Percentiles rank a stretch among this genome's conserved stretches.
Conservation (phyloP, 1,140 invertebrate genomes). For the Telenomus remus region DNA sequence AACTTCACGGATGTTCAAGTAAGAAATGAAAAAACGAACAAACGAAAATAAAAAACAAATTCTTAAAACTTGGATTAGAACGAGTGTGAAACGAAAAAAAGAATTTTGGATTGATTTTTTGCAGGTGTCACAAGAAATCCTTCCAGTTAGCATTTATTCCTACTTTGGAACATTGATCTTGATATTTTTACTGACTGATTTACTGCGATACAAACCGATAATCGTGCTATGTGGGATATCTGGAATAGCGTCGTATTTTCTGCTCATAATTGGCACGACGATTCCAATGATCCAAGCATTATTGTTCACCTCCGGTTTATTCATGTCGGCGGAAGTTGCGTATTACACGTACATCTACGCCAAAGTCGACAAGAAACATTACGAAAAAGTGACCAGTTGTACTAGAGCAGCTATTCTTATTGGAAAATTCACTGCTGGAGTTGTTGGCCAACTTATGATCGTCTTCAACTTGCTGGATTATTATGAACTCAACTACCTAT, state of each 20-base stretch:
- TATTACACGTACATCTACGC: conserved; percentile 96
- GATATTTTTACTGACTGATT: conserved; percentile 89
- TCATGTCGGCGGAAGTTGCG: conserved; percentile 91
- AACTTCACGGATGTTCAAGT: conserved; percentile 82
- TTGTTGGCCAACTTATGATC: conserved; percentile 81
- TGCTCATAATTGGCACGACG: conserved; percentile 69
- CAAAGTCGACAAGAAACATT: conserved; percentile 86
- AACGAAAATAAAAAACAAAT: conserved; percentile 1
- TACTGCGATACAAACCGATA: conserved; percentile 89
- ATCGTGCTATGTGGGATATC: conserved; percentile 83
- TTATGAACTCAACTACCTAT: conserved; percentile 82
- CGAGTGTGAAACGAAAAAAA: no score
- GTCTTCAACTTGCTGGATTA: conserved; percentile 80
- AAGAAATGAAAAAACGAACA: conserved; percentile 23
- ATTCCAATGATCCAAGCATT: conserved; percentile 68
- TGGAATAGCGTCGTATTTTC: conserved; percentile 62
- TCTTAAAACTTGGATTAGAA: no score
- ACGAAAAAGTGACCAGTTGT: conserved; percentile 86
- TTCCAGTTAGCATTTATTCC: conserved; percentile 88
- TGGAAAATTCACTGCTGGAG: conserved; percentile 83
- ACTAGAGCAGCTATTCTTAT: conserved; percentile 82
- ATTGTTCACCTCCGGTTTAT: conserved; percentile 84
- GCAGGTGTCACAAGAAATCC: conserved; percentile 85
- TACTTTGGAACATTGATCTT: conserved; percentile 83
- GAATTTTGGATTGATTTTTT: no score